Percentiles rank a stretch among this genome's conserved stretches.
phyloP scores from a whole-genome alignment of 2,888 invertebrate genomes.

The Clunio marinus region DNA sequence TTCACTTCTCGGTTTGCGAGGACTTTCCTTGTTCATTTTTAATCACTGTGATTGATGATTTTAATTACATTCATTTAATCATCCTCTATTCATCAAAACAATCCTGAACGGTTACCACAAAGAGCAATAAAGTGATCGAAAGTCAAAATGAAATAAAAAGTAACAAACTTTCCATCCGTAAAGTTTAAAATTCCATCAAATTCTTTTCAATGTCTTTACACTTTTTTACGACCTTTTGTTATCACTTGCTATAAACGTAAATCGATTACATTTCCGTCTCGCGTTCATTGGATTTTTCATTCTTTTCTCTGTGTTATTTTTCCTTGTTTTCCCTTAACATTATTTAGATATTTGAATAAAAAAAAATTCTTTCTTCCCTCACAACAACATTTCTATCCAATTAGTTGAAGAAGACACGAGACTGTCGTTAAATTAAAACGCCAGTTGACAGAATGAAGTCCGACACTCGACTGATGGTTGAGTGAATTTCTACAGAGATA shows the following conservation, averaged over 20 bases:
- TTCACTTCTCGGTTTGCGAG: background rate
- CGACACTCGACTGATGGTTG: background rate
- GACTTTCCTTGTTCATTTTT: constrained; percentile 20
- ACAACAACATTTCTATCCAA: background rate
- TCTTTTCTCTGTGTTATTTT: background rate
- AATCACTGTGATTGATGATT: constrained; percentile 32
- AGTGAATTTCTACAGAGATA: background rate
- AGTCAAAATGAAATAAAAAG: background rate
- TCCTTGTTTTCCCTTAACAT: background rate
- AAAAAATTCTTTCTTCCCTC: background rate
- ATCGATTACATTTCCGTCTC: no score
- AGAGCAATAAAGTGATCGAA: background rate
- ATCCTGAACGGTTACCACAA: background rate
- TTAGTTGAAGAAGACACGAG: background rate
- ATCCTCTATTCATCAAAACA: constrained; percentile 17
- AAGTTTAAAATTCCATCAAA: background rate
- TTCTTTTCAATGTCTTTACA: background rate
- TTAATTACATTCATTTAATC: constrained; percentile 31
- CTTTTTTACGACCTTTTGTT: no score
- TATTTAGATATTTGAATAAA: background rate
- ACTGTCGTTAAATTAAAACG: background rate
- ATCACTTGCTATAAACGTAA: no score
- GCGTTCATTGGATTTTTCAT: no score
- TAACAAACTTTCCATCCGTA: background rate
- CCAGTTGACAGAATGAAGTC: constrained; percentile 4